A percentile compares a stretch with the other conserved stretches of the same genome.
These are phyloP conservation scores for Charina bottae DNA, from an alignment of 2,113 vertebrate species.

Conservation along the genomic window DNA sequence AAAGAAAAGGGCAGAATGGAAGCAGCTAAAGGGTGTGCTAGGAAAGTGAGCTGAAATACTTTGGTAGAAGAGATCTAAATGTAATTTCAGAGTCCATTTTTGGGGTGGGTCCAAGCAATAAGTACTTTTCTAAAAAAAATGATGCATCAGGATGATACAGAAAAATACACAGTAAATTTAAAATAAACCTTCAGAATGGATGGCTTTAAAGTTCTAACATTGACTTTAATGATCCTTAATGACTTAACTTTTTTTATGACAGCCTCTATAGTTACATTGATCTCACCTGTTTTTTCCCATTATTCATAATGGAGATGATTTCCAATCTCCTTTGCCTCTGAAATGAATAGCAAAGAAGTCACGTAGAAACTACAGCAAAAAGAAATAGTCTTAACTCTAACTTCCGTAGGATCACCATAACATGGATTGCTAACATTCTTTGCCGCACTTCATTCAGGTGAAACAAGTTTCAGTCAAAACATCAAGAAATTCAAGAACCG, in stretches of 20 bases:
- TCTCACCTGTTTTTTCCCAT: background rate
- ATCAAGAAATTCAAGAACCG: background rate
- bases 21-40: background rate
- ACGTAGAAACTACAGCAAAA: background rate
- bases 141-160: background rate
- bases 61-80: background rate
- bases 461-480: background rate
- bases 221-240: background rate
- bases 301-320: background rate
- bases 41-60: background rate
- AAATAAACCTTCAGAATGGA: background rate
- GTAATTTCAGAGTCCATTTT: background rate
- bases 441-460: background rate
- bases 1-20: fast-evolving
- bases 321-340: background rate
- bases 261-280: background rate
- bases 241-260: background rate
- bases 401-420: background rate
- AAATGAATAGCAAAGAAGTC: background rate
- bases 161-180: background rate
- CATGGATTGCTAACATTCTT: background rate
- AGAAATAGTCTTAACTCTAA: background rate
- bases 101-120: background rate
- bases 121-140: background rate
- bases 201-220: background rate